Conservation (phyloP, 2,888 invertebrate genomes). For the Eupelmus urozonus region DNA sequence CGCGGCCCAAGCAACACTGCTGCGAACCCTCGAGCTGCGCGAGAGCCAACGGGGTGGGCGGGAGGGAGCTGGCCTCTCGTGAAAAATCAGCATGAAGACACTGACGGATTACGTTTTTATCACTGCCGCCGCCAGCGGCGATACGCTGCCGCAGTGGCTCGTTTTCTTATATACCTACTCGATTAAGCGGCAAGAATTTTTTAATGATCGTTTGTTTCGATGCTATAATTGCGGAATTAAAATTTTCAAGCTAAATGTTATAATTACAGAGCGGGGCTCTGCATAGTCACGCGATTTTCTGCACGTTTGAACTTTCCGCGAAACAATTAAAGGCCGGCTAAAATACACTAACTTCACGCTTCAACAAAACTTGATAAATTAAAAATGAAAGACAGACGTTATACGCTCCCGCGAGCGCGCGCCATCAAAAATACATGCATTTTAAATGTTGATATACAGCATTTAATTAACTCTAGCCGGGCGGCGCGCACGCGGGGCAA, state of each 20-base stretch:
- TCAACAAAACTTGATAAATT: slow-evolving; percentile 17
- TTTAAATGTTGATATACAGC: slow-evolving; percentile 49
- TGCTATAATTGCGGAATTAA: not conserved
- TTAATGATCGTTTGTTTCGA: not conserved
- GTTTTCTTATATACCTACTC: too few relatives aligned
- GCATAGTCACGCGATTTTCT: too few relatives aligned
- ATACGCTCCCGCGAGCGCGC: not conserved
- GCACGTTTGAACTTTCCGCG: not conserved
- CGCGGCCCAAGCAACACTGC: not conserved
- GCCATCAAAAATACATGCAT: slow-evolving; percentile 24
- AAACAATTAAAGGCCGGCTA: slow-evolving; percentile 4
- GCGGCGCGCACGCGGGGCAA: slow-evolving; percentile 4
- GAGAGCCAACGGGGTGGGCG: too few relatives aligned
- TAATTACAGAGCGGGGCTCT: too few relatives aligned
- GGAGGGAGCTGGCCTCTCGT: not conserved
- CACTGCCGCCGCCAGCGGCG: not conserved
- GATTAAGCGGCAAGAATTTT: not conserved
- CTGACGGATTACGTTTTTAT: slow-evolving; percentile 55
- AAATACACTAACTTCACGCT: not conserved
- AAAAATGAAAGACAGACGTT: slow-evolving; percentile 16
- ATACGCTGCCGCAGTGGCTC: not conserved
- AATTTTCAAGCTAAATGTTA: too few relatives aligned
- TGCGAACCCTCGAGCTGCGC: not conserved
- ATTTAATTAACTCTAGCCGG: slow-evolving; percentile 53
- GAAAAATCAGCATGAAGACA: slow-evolving; percentile 54